phyloP scores from a whole-genome alignment of 2,797 vertebrate genomes.

The Syngnathus rostellatus region DNA sequence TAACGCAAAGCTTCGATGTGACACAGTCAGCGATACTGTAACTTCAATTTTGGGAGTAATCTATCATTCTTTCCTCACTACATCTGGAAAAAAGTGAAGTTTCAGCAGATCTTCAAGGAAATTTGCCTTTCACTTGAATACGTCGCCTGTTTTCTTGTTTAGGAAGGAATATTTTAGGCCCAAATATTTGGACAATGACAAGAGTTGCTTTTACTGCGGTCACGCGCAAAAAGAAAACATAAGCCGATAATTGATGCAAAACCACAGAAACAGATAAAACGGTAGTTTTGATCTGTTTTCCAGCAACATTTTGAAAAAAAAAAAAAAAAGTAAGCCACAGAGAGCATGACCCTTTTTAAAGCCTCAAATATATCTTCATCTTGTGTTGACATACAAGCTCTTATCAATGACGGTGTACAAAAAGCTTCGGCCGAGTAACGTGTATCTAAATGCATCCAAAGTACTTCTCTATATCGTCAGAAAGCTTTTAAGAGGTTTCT shows the following conservation, averaged over 20 bases:
- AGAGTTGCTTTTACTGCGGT: background rate
- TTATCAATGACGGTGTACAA: background rate
- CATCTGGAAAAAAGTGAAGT: background rate
- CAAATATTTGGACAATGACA: background rate
- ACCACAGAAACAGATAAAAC: background rate
- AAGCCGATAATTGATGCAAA: background rate
- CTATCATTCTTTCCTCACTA: conserved; percentile 1
- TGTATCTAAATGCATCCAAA: background rate
- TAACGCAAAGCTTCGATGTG: conserved; percentile 30
- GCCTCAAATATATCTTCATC: background rate
- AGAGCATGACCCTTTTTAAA: background rate
- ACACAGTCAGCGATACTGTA: conserved; percentile 26
- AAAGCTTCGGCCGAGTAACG: background rate
- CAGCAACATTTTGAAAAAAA: background rate
- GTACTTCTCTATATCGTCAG: background rate
- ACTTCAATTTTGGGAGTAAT: conserved; percentile 1
- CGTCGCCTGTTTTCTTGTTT: background rate
- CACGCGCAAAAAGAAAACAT: too few species aligned
- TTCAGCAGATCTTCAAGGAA: background rate
- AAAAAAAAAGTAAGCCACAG: background rate
- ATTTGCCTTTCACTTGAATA: background rate
- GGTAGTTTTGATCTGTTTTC: background rate
- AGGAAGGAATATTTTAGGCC: background rate
- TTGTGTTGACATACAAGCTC: background rate
- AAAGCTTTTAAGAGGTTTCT: background rate